Evolutionary conservation across 2,888 invertebrate genomes (phyloP).

Genomic region (Hyalella azteca): DNA sequence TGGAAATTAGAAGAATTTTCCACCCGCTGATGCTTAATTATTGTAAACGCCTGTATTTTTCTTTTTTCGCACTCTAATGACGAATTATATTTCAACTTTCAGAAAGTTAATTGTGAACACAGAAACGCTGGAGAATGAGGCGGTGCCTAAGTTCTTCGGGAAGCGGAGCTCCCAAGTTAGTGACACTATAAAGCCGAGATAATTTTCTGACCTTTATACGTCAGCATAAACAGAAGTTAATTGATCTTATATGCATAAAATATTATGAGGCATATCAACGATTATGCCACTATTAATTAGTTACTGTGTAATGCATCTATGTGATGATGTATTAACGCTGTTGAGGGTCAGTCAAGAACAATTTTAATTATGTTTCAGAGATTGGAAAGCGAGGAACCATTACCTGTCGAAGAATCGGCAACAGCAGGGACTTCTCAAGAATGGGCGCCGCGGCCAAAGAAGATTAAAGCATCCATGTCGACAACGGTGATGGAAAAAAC

Average conservation of each 20-base stretch:
- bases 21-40: no score
- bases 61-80: no score
- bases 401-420: no score
- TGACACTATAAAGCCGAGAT: background rate
- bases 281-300: background rate
- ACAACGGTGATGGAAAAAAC: background rate
- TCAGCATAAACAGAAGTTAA: background rate
- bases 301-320: background rate
- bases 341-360: no score
- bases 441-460: background rate
- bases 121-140: background rate
- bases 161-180: background rate
- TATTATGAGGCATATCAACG: no score
- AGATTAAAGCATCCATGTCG: background rate
- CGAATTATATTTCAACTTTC: no score
- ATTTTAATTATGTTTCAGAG: background rate
- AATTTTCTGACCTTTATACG: background rate
- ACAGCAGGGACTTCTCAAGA: background rate
- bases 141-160: slow-evolving; percentile 1
- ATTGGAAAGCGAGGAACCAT: background rate
- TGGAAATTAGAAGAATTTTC: no score
- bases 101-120: background rate
- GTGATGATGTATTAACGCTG: no score
- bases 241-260: no score
- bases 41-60: no score